These are phyloP conservation scores for Cromileptes altivelis DNA, from an alignment of 2,113 vertebrate genomes.

Conservation along the genomic window DNA sequence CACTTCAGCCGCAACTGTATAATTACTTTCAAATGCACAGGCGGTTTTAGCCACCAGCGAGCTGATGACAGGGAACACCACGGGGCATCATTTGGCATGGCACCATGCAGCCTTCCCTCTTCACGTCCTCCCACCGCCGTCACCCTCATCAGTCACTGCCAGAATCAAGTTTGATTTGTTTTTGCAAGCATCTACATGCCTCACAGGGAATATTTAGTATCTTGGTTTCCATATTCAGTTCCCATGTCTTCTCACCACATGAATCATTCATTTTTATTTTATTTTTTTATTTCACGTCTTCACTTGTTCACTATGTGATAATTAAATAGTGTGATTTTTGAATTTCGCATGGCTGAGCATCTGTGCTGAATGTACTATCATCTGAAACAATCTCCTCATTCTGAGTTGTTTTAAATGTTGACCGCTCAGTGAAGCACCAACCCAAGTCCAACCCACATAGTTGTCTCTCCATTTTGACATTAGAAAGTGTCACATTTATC, in stretches of 20 bases:
- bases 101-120: slow-evolving; percentile 2
- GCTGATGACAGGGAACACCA: slow-evolving; percentile 46
- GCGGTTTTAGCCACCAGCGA: slow-evolving; percentile 36
- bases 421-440: neutral
- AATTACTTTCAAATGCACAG: slow-evolving; percentile 55
- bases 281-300: neutral
- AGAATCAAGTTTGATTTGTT: slow-evolving; percentile 50
- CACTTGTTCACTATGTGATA: slow-evolving; percentile 23
- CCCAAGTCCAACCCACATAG: too few relatives aligned
- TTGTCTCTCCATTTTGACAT: too few relatives aligned
- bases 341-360: neutral
- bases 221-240: slow-evolving; percentile 42
- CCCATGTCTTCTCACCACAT: neutral
- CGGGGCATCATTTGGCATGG: slow-evolving; percentile 29
- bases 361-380: slow-evolving; percentile 16
- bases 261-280: slow-evolving; percentile 39
- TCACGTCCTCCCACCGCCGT: slow-evolving; percentile 9
- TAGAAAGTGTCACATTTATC: too few relatives aligned
- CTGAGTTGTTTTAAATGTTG: neutral
- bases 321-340: slow-evolving; percentile 27
- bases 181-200: slow-evolving; percentile 44
- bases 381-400: neutral
- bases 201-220: slow-evolving; percentile 38
- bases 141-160: slow-evolving; percentile 42
- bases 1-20: slow-evolving; percentile 40